These are phyloP conservation scores for human DNA, from an alignment of 2,113 vertebrate species.

Conservation along the genomic window DNA sequence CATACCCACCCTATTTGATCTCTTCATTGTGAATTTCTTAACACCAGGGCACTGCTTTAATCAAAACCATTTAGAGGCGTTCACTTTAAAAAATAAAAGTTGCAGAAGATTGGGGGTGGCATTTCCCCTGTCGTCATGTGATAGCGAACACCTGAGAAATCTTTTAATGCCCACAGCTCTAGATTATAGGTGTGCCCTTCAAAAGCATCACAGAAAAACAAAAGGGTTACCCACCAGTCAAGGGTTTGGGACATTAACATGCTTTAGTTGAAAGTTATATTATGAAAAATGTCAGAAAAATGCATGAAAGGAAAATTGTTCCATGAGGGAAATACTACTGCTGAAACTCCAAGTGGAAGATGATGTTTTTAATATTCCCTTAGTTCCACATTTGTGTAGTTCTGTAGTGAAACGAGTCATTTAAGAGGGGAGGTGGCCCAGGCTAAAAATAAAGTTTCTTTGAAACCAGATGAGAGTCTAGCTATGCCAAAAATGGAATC, in stretches of 20 bases:
- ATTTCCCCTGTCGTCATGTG: background rate
- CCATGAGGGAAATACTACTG: background rate
- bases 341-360: background rate
- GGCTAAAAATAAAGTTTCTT: conserved; percentile 1
- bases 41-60: background rate
- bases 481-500: background rate
- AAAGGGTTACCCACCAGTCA: background rate
- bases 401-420: background rate
- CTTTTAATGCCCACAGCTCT: background rate
- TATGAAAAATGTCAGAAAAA: conserved; percentile 16
- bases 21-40: background rate
- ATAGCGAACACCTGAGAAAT: background rate
- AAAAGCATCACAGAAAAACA: background rate
- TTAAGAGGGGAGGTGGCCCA: background rate
- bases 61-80: background rate
- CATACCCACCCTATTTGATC: background rate
- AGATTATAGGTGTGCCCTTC: background rate
- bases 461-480: conserved; percentile 3
- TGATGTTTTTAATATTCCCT: background rate
- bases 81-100: background rate
- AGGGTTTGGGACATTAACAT: background rate
- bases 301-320: background rate
- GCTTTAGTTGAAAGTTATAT: background rate
- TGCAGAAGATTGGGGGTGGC: background rate
- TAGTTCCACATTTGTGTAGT: background rate